Base-by-base conservation (phyloP, 2,113 vertebrate species). In the Pandion haliaetus region DNA sequence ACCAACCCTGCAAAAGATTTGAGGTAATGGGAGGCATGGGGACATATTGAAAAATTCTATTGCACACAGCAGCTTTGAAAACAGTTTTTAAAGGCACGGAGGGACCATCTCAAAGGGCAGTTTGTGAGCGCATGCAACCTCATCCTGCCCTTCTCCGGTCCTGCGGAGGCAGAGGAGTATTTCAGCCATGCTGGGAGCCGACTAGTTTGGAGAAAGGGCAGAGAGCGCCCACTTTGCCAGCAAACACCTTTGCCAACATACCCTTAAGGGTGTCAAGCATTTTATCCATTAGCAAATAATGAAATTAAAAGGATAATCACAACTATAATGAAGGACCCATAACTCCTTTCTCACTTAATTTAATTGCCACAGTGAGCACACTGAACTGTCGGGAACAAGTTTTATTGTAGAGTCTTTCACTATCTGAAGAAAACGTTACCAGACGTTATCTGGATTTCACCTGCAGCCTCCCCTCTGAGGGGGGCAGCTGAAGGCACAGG, bases 181-280 rank as follows among this genome's bases (percentile, higher is more conserved):
- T 91, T 69, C 83, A 69, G 65, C 69, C 17, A 26, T 8, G 12
- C 79, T 38, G 44, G 49, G 13, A 92, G 62, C 15, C 4, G 9
- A 4, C 13, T 31, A 21, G 10, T n/a, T 59, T 5, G 3, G 55
- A 62, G 50, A 34, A 78, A 78, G 45, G 26, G 32, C 45, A 88
- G 58, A 65, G 10, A 5, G 23, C 81, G n/a, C 45, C n/a, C 4
- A 0, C 31, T 76, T 40, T 70, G 42, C 58, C 69, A 86, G 29
- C 29, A 93, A 81, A 70, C 17, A 32, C 29, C 32, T 52, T 52
- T 62, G 61, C 12, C 2, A 5, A 72, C 0, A 0, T 31, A 28
- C 31, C 62, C 17, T 62, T 77, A 38, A 45, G 10, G 28, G 40
- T 8, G 4, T 36, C 28, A 66, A 63, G 34, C 1, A 8, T 61